Base-by-base conservation (phyloP, 2,113 vertebrate genomes). In the Megalops atlanticus region DNA sequence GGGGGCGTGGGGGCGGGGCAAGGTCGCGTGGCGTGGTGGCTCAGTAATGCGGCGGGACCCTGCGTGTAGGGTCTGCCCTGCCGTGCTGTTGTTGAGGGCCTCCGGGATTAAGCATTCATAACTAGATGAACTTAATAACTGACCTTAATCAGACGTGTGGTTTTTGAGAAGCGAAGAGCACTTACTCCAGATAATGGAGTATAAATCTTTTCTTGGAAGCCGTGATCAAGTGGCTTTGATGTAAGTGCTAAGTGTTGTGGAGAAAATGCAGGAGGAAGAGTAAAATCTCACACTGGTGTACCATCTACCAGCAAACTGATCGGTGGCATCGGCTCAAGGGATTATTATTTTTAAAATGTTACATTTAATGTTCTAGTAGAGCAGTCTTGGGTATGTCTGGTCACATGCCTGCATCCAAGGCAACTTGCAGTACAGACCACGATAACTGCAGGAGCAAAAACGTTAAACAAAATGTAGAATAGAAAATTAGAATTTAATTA, bases 71-170 rank as follows among this genome's bases (percentile, higher is more conserved):
- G 5, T 1, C 52, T 64, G 8, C 24, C 58, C 58, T 11, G n/a
- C 24, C 27, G 1, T 31, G 52, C 58, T 64, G 31, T 64, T 64
- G 31, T 64, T 64, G 58, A n/a, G 31, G 8, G n/a, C 58, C n/a
- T 64, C n/a, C 31, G n/a, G 58, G 58, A 64, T 31, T 64, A n/a
- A 64, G 58, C 11, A 64, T 58, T 58, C n/a, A 58, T 64, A 64
- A 64, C 24, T 11, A 64, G 58, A 64, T 64, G 58, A 64, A 64
- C 58, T 64, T 24, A 64, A 64, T 64, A 64, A 31, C 58, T 64
- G 58, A 64, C 58, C 58, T 64, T 64, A 64, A 64, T 64, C 58
- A 64, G 58, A 64, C 31, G n/a, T 64, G 58, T 24, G 58, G 24
- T 64, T 64, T 64, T 64, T 4, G 21, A 64, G 58, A 31, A 31